A percentile compares a stretch with the other conserved stretches of the same genome.
Conservation (phyloP, 2,888 invertebrate genomes). For the Chloroclysta siterata region DNA sequence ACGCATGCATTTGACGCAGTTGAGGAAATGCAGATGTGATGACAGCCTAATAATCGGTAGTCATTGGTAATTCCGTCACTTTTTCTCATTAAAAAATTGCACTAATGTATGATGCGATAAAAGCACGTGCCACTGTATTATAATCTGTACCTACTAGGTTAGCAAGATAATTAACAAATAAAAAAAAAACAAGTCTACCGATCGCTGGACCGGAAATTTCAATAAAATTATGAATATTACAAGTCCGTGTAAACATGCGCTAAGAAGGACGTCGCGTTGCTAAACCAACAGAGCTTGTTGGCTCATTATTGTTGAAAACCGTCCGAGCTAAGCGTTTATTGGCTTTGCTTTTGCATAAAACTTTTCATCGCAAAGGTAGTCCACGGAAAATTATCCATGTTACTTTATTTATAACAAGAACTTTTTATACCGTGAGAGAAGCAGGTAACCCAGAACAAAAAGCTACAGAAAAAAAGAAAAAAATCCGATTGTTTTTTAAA, state of each 20-base stretch:
- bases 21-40: too few relatives aligned
- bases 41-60: too few relatives aligned
- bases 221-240: slow-evolving; percentile 22
- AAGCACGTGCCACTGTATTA: too few relatives aligned
- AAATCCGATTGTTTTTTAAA: not conserved
- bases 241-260: slow-evolving; percentile 13
- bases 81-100: too few relatives aligned
- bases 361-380: slow-evolving; percentile 1
- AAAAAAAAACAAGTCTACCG: not conserved
- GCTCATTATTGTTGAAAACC: slow-evolving; percentile 38
- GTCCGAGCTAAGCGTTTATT: slow-evolving; percentile 24
- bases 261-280: slow-evolving; percentile 26
- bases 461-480: too few relatives aligned
- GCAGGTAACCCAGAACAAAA: too few relatives aligned
- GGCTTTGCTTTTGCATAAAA: slow-evolving; percentile 20
- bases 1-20: too few relatives aligned
- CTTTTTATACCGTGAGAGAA: too few relatives aligned
- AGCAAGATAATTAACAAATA: not conserved
- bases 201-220: slow-evolving; percentile 8
- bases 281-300: slow-evolving; percentile 36
- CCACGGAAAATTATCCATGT: not conserved
- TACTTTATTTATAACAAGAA: not conserved
- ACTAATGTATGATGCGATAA: too few relatives aligned
- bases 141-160: too few relatives aligned
- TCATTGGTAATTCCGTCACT: too few relatives aligned